Conservation (phyloP, 92 coral and sea anemone species). For the Ricordea florida region DNA sequence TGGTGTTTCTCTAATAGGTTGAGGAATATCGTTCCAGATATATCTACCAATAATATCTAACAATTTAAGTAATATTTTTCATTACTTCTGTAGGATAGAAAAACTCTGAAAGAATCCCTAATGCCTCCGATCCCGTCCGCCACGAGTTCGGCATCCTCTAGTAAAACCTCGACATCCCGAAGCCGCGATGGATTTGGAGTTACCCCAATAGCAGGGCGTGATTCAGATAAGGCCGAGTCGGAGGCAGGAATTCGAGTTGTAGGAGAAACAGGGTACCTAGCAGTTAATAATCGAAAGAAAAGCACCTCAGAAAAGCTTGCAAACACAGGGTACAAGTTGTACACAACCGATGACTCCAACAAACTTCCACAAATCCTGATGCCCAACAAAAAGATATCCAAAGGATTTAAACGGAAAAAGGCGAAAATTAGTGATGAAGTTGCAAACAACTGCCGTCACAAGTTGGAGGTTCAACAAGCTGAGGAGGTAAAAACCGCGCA, state of each 20-base stretch:
- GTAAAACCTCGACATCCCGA: not conserved
- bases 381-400: slow-evolving; percentile 9
- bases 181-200: not conserved
- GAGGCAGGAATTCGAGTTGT: not conserved
- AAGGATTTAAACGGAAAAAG: slow-evolving; percentile 32
- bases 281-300: slow-evolving; percentile 10
- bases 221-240: not conserved
- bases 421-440: not conserved
- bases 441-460: not conserved
- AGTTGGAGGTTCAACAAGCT: not conserved
- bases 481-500: not conserved
- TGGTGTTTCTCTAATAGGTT: no score
- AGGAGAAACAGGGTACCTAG: slow-evolving; percentile 23
- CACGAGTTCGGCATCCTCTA: slow-evolving; percentile 11
- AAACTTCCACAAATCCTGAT: slow-evolving; percentile 48
- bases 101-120: not conserved
- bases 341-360: slow-evolving; percentile 1
- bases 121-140: slow-evolving; percentile 39
- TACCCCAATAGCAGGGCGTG: not conserved
- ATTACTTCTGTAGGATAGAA: not conserved
- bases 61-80: not conserved
- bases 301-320: slow-evolving; percentile 15
- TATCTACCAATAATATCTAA: not conserved
- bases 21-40: not conserved
- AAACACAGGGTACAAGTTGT: slow-evolving; percentile 19